These are phyloP conservation scores for Prochilodus magdalenae DNA, from an alignment of 2,113 vertebrate species.

Conservation along the genomic window DNA sequence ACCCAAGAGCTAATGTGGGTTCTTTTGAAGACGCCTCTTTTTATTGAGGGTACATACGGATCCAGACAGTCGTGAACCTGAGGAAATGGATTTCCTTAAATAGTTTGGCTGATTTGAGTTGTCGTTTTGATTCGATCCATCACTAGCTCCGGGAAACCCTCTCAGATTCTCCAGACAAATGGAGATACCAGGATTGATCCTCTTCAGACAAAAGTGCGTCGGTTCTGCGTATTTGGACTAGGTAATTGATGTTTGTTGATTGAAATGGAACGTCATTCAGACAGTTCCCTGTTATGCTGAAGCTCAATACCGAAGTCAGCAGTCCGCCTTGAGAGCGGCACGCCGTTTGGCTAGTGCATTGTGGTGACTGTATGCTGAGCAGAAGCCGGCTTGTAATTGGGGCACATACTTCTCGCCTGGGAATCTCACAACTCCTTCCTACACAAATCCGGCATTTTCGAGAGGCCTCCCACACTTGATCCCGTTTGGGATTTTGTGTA, in stretches of 20 bases:
- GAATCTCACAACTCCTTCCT: background rate
- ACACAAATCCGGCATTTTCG: background rate
- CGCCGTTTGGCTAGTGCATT: background rate
- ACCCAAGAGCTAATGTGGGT: background rate
- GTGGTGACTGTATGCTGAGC: background rate
- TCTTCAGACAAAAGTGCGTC: background rate
- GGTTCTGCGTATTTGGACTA: background rate
- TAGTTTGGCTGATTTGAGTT: background rate
- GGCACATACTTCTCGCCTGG: background rate
- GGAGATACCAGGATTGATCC: background rate
- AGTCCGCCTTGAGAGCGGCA: background rate
- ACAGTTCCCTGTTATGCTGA: background rate
- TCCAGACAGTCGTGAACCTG: background rate
- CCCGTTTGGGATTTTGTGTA: no score
- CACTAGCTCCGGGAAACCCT: background rate
- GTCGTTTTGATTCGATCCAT: no score
- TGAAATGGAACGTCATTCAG: background rate
- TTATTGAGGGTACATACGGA: background rate
- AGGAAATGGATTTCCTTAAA: background rate
- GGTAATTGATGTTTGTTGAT: background rate
- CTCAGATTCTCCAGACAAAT: background rate
- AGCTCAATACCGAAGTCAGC: background rate
- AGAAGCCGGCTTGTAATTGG: background rate
- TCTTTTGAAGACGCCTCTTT: background rate
- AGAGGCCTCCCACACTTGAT: background rate